Conservation (phyloP, 2,888 invertebrate genomes). For the Invenusta paracnida region DNA sequence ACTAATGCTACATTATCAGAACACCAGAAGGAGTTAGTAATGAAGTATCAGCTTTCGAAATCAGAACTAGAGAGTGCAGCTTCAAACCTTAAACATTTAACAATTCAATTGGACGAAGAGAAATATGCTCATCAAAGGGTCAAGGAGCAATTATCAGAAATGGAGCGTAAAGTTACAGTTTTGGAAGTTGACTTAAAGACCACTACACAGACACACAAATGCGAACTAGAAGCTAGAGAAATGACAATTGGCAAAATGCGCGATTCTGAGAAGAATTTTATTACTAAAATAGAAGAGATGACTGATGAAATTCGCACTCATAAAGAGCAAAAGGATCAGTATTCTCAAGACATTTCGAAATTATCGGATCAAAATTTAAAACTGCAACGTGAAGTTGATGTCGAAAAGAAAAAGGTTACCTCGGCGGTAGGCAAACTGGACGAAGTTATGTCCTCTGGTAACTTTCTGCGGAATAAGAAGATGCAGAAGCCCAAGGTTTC, state of each 20-base stretch:
- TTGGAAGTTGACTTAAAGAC: not conserved
- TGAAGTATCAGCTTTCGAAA: not conserved
- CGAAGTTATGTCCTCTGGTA: not conserved
- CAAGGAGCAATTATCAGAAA: not conserved
- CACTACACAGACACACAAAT: not conserved
- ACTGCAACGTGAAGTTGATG: not conserved
- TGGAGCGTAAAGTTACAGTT: not conserved
- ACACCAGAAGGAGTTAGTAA: not conserved
- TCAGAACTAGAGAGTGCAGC: not conserved
- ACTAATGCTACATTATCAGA: not conserved
- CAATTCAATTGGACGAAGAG: not conserved
- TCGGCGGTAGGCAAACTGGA: not conserved
- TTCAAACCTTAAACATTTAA: not conserved
- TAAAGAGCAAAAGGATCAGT: not conserved
- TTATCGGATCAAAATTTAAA: not conserved
- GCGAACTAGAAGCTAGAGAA: not conserved
- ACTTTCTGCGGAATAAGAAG: not conserved
- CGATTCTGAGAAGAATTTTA: not conserved
- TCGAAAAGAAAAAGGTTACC: not conserved
- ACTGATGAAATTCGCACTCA: not conserved
- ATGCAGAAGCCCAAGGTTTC: not conserved
- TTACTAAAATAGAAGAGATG: not conserved
- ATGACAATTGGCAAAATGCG: not conserved
- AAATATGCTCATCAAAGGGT: not conserved
- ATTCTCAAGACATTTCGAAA: not conserved